Percentiles rank a stretch among this genome's conserved stretches.
These are phyloP conservation scores for Pseudorhiza aurosa DNA, from an alignment of 30 jellyfish, hydroid and myxozoan species.

Conservation along the genomic window DNA sequence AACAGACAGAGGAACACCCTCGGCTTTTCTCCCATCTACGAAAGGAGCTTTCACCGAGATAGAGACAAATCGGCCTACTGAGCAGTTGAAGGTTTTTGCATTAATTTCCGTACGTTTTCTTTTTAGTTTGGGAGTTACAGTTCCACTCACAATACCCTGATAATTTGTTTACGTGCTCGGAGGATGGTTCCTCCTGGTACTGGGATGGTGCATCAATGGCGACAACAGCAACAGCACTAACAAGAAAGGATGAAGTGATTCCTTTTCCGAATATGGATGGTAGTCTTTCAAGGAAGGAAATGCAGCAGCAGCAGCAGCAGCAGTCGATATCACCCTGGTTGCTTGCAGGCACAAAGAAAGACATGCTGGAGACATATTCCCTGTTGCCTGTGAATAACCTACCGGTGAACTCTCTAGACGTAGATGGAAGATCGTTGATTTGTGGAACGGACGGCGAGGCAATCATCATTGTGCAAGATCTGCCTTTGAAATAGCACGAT, in stretches of 20 bases:
- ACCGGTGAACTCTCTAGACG: conserved; percentile 83
- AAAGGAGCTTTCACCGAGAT: too few species aligned
- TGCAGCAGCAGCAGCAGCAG: neutral
- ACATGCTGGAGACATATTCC: conserved; percentile 89
- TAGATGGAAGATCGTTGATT: conserved; percentile 59
- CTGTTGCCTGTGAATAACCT: conserved; percentile 77
- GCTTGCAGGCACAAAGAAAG: conserved; percentile 81
- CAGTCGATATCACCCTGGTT: conserved; percentile 78
- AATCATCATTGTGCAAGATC: conserved; percentile 68
- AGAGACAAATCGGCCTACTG: too few species aligned
- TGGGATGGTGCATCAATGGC: conserved; percentile 96
- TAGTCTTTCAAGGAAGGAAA: neutral
- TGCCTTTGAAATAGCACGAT: conserved; percentile 56
- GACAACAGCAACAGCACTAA: conserved; percentile 24
- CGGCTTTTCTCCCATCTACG: too few species aligned
- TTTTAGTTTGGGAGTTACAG: conserved; percentile 89
- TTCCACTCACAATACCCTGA: conserved; percentile 91
- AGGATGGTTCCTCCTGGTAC: conserved; percentile 97
- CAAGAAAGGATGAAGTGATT: conserved; percentile 1
- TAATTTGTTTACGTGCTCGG: conserved; percentile 93
- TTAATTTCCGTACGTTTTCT: neutral
- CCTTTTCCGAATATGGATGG: conserved; percentile 43
- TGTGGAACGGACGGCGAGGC: conserved; percentile 98
- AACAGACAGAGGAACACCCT: too few species aligned
- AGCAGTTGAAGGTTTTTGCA: neutral